Conservation (phyloP, 2,888 invertebrate species). For the Chymomyza amoena region DNA sequence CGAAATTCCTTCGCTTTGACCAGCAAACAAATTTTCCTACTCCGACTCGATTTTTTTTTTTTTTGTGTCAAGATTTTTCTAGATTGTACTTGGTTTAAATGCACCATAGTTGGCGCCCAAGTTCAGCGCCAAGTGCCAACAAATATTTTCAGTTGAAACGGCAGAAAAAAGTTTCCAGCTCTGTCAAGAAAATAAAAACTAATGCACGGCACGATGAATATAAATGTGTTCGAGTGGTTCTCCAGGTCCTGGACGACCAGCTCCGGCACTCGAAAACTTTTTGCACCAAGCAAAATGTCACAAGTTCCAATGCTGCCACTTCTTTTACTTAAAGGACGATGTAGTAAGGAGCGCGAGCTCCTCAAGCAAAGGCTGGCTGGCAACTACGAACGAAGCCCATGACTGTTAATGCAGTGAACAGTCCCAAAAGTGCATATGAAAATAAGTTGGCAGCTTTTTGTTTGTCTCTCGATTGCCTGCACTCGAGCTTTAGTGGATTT, state of each 20-base stretch:
- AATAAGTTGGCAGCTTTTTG: slow-evolving; percentile 27
- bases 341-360: not conserved
- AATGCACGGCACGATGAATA: slow-evolving; percentile 53
- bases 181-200: slow-evolving; percentile 51
- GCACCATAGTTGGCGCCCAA: not conserved
- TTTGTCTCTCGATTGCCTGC: slow-evolving; percentile 9
- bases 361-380: too few relatives aligned
- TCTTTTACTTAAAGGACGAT: not conserved
- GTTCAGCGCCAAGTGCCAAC: slow-evolving; percentile 1
- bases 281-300: slow-evolving; percentile 45
- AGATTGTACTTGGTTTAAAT: too few relatives aligned
- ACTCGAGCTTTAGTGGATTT: slow-evolving; percentile 32
- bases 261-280: slow-evolving; percentile 22
- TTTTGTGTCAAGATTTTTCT: not conserved
- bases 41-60: too few relatives aligned
- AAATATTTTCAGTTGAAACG: not conserved
- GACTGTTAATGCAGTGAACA: slow-evolving; percentile 47
- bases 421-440: slow-evolving; percentile 49
- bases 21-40: slow-evolving; percentile 44
- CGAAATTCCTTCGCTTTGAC: slow-evolving; percentile 20
- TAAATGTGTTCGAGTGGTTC: slow-evolving; percentile 38
- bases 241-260: slow-evolving; percentile 13
- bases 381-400: slow-evolving; percentile 19
- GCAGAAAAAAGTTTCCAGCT: slow-evolving; percentile 27
- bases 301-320: slow-evolving; percentile 40